A percentile compares a stretch with the other conserved stretches of the same genome.
phyloP scores from a whole-genome alignment of 2,113 vertebrate genomes.

The Neolamprologus sp. region DNA sequence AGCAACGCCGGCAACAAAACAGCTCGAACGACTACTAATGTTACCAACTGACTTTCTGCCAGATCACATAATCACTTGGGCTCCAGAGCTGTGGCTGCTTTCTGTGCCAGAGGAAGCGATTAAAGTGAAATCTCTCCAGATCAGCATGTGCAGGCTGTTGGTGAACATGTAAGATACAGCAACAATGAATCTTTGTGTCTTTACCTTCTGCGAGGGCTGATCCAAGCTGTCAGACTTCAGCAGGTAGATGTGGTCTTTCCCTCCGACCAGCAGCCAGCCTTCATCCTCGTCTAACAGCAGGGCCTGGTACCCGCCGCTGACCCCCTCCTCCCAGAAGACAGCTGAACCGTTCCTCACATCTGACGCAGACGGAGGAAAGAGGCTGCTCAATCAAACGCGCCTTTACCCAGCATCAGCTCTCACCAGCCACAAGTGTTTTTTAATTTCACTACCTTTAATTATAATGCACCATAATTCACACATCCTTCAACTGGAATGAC shows the following conservation, averaged over 20 bases:
- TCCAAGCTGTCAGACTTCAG: slow-evolving; percentile 70
- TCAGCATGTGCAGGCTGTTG: not conserved
- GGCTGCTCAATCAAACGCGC: fast-evolving
- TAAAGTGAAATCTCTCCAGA: fast-evolving
- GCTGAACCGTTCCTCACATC: slow-evolving; percentile 75
- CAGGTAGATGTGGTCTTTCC: slow-evolving; percentile 79
- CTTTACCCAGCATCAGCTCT: fast-evolving
- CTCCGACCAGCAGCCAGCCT: slow-evolving; percentile 80
- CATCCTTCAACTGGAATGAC: not conserved
- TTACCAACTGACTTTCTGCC: not conserved
- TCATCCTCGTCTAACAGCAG: slow-evolving; percentile 80
- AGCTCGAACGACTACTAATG: not conserved
- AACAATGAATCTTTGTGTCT: not conserved
- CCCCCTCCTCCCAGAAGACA: slow-evolving; percentile 60
- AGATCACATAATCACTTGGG: not conserved
- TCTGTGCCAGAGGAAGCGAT: not conserved
- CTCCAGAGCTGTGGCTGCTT: not conserved
- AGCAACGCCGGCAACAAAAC: not conserved
- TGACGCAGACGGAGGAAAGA: slow-evolving; percentile 11
- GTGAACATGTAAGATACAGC: not conserved
- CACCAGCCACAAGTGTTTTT: fast-evolving
- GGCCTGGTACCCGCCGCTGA: slow-evolving; percentile 66
- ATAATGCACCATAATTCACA: not conserved
- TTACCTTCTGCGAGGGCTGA: slow-evolving; percentile 69
- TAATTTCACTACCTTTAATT: fast-evolving